Evolutionary conservation across 2,888 invertebrate species (phyloP).

Genomic region (Abscondita cerata): DNA sequence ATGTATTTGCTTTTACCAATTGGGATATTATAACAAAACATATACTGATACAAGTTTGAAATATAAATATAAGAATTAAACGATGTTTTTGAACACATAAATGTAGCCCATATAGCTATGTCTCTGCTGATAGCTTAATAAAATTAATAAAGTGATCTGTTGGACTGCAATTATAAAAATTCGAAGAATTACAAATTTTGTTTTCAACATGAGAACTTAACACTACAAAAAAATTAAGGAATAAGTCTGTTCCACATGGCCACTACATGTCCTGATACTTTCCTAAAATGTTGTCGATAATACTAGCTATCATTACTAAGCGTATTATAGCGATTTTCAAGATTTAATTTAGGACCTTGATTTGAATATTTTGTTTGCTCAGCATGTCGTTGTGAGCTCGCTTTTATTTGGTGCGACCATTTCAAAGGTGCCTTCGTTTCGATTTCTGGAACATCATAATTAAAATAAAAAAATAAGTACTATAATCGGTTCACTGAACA

Average conservation of each 20-base stretch:
- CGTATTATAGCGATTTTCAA: slow-evolving; percentile 71
- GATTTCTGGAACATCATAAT: slow-evolving; percentile 54
- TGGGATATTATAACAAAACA: background rate
- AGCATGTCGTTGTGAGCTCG: slow-evolving; percentile 60
- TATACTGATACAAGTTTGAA: slow-evolving; percentile 1
- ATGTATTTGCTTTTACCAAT: slow-evolving; percentile 8
- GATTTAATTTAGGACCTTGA: slow-evolving; percentile 63
- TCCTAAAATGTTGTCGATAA: slow-evolving; percentile 40
- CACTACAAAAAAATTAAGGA: slow-evolving; percentile 39
- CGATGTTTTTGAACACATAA: slow-evolving; percentile 2
- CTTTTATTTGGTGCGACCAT: slow-evolving; percentile 65
- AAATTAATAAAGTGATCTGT: background rate
- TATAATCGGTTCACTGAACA: no score
- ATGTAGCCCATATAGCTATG: background rate
- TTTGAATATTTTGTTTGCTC: slow-evolving; percentile 58
- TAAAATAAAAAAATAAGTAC: no score
- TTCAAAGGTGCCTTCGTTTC: slow-evolving; percentile 65
- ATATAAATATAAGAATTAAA: slow-evolving; percentile 7
- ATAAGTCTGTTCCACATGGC: slow-evolving; percentile 49
- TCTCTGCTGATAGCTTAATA: background rate
- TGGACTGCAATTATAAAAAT: slow-evolving; percentile 5
- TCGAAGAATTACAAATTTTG: slow-evolving; percentile 8
- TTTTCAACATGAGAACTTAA: slow-evolving; percentile 4
- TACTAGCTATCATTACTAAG: slow-evolving; percentile 65
- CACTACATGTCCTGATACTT: slow-evolving; percentile 42